A percentile compares a stretch with the other conserved stretches of the same genome.
phyloP scores from a whole-genome alignment of 2,888 invertebrate species.

The Agelastica alni region DNA sequence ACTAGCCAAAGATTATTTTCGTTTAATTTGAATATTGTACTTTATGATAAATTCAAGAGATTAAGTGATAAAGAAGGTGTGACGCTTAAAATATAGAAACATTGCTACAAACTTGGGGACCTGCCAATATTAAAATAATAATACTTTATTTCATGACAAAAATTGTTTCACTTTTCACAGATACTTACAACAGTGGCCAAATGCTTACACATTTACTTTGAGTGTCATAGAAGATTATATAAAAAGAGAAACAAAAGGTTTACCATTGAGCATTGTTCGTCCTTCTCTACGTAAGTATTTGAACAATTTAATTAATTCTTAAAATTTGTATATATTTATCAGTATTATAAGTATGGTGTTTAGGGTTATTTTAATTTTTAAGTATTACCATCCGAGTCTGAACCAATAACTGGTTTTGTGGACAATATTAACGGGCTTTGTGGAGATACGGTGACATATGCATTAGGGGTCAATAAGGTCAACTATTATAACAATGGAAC shows the following conservation, averaged over 20 bases:
- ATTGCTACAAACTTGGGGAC: no score
- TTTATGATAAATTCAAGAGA: no score
- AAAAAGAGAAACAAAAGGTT: conserved; percentile 57
- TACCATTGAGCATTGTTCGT: conserved; percentile 71
- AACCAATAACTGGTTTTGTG: conserved; percentile 63
- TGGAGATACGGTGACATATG: conserved; percentile 37
- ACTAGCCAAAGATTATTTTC: no score
- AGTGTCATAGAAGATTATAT: conserved; percentile 70
- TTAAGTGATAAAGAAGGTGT: no score
- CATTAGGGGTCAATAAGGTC: conserved; percentile 52
- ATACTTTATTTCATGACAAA: no score
- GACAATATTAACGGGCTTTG: conserved; percentile 40
- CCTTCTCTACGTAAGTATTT: conserved; percentile 64
- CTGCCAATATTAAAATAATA: no score
- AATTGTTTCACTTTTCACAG: conserved; percentile 48
- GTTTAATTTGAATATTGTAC: no score
- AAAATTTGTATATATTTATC: no score
- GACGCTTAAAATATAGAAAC: conserved; percentile 50
- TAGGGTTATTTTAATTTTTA: conserved; percentile 24
- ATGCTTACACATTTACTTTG: conserved; percentile 76
- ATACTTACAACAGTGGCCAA: conserved; percentile 64
- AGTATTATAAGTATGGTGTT: no score
- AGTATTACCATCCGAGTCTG: conserved; percentile 41
- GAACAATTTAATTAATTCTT: no score
- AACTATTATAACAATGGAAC: conserved; percentile 65